A percentile compares a stretch with the other conserved stretches of the same genome.
Evolutionary conservation across 2,113 vertebrate genomes (phyloP).

Genomic region (Dinomys branickii): DNA sequence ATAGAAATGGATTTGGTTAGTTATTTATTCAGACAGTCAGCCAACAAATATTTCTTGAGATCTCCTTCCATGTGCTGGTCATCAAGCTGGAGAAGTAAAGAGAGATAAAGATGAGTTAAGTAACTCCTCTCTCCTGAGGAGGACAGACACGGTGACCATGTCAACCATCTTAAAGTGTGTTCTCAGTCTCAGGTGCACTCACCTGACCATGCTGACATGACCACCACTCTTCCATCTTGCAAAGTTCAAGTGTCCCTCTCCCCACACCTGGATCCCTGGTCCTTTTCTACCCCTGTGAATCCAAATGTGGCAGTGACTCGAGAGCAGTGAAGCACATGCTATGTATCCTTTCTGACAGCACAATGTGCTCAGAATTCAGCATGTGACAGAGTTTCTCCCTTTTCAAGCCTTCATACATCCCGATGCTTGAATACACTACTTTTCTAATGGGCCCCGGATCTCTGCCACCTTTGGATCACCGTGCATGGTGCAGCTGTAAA

Average conservation of each 20-base stretch:
- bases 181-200: rapidly evolving
- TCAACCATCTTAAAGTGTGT: rapidly evolving
- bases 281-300: no score
- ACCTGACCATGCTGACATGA: rapidly evolving
- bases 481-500: neutral
- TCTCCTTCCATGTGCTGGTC: neutral
- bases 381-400: no score
- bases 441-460: neutral
- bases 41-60: neutral
- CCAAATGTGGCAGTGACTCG: rapidly evolving
- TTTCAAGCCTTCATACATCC: neutral
- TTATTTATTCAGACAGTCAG: neutral
- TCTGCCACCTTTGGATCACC: no score
- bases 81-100: no score
- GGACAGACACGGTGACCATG: rapidly evolving
- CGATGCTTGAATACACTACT: rapidly evolving
- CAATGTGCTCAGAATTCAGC: rapidly evolving
- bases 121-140: neutral
- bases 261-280: neutral
- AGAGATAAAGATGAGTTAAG: neutral
- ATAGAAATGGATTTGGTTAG: neutral
- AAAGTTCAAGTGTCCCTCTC: no score
- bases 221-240: no score
- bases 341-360: neutral
- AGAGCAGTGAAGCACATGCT: rapidly evolving